A percentile compares a stretch with the other conserved stretches of the same genome.
These are phyloP conservation scores for Chloroceryle inda DNA, from an alignment of 2,797 vertebrate genomes.

Conservation along the genomic window DNA sequence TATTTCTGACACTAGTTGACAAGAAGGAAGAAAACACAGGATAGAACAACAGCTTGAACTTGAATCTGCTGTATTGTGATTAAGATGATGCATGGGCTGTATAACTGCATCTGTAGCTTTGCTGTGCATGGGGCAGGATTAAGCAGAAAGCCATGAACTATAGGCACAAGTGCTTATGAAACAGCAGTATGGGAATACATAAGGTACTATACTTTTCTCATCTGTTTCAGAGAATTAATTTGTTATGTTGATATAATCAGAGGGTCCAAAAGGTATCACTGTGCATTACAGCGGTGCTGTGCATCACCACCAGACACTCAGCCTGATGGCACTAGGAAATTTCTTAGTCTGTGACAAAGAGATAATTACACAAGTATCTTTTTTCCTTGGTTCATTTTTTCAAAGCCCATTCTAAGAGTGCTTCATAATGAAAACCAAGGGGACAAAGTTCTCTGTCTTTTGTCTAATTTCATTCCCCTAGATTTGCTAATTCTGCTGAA, in stretches of 20 bases:
- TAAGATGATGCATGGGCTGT: neutral
- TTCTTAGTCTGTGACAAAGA: neutral
- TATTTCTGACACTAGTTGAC: neutral
- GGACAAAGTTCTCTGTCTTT: conserved; percentile 49
- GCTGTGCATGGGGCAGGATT: neutral
- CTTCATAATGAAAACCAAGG: conserved; percentile 11
- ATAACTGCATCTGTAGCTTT: neutral
- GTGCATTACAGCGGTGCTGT: neutral
- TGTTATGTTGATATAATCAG: neutral
- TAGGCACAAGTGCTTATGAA: neutral
- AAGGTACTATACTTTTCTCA: neutral
- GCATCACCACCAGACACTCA: neutral
- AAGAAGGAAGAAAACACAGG: neutral
- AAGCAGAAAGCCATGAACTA: neutral
- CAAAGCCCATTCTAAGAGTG: neutral
- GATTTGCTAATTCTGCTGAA: conserved; percentile 70
- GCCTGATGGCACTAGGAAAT: neutral
- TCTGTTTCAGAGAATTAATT: neutral
- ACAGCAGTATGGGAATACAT: neutral
- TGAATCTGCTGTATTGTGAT: neutral
- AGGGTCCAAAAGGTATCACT: neutral
- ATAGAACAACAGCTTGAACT: too few species aligned
- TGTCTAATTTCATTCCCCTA: conserved; percentile 25
- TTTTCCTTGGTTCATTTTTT: neutral
- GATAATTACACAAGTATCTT: neutral